Conservation (phyloP, 2,888 invertebrate species). For the Nasonia oneida region DNA sequence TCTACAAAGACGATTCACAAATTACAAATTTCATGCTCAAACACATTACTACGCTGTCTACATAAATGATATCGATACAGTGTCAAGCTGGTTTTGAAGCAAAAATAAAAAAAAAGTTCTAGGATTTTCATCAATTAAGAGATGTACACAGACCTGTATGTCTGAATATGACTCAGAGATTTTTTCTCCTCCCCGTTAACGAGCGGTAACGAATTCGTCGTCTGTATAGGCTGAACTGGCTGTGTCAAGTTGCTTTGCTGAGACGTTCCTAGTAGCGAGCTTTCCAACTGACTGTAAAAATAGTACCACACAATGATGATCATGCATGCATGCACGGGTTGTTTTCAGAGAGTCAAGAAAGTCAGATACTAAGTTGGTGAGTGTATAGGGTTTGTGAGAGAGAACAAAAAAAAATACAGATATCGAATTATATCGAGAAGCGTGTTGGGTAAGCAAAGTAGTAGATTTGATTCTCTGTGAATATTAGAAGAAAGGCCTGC, state of each 20-base stretch:
- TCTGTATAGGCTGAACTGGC: conserved; percentile 70
- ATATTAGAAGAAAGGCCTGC: conserved; percentile 44
- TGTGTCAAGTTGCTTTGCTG: conserved; percentile 68
- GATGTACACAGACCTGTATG: conserved; percentile 83
- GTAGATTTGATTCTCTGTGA: conserved; percentile 13
- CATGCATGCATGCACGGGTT: conserved; percentile 65
- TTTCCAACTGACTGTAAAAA: conserved; percentile 74
- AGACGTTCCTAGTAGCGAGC: conserved; percentile 68
- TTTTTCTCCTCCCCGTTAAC: conserved; percentile 85
- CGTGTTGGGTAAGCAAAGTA: conserved; percentile 14
- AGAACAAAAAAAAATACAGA: background rate
- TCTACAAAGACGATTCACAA: conserved; percentile 79
- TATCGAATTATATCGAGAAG: background rate
- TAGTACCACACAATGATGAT: conserved; percentile 65
- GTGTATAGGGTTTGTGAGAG: conserved; percentile 6
- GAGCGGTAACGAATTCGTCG: conserved; percentile 67
- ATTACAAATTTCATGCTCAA: background rate
- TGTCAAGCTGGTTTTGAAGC: conserved; percentile 15
- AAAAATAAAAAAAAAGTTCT: conserved; percentile 53
- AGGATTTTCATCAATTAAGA: conserved; percentile 6
- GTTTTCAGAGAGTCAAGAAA: conserved; percentile 26
- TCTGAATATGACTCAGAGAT: conserved; percentile 86
- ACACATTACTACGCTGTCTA: background rate
- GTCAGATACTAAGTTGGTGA: background rate
- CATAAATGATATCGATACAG: background rate